phyloP scores from a whole-genome alignment of 1,140 invertebrate genomes.

The Diprion similis region DNA sequence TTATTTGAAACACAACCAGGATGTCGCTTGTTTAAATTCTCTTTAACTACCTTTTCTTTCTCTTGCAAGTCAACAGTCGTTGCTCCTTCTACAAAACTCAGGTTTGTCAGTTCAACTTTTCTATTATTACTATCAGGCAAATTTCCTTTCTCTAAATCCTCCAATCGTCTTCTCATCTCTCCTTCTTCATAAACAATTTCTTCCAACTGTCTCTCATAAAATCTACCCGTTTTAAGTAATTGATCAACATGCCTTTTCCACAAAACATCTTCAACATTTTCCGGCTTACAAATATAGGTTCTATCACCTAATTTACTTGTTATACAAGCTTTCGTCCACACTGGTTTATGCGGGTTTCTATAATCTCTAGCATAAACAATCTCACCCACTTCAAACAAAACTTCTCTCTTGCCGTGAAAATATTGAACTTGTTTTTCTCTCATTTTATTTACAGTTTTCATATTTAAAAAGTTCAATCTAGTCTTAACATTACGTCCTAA shows the following conservation, averaged over 20 bases:
- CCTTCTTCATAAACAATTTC: constrained; percentile 13
- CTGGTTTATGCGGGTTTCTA: constrained; percentile 31
- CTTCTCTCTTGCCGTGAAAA: constrained; percentile 28
- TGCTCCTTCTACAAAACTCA: background rate
- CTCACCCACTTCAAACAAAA: constrained; percentile 29
- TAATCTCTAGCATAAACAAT: constrained; percentile 34
- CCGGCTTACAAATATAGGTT: constrained; percentile 26
- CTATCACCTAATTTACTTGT: constrained; percentile 21
- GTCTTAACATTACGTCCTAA: constrained; percentile 25
- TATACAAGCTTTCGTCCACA: constrained; percentile 28
- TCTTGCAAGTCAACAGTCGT: background rate
- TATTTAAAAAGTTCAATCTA: constrained; percentile 28
- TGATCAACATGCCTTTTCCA: background rate
- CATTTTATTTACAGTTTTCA: constrained; percentile 13
- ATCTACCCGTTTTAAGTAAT: constrained; percentile 9
- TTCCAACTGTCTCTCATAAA: constrained; percentile 18
- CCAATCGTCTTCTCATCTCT: background rate
- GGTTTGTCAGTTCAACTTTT: background rate
- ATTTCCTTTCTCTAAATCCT: background rate
- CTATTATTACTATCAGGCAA: background rate
- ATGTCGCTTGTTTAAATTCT: background rate
- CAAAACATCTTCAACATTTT: constrained; percentile 17
- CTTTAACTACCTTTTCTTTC: background rate
- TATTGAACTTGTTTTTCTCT: constrained; percentile 24
- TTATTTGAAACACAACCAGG: background rate